Evolutionary conservation across 2,797 vertebrate species (phyloP).

Genomic region (Gouania willdenowi): DNA sequence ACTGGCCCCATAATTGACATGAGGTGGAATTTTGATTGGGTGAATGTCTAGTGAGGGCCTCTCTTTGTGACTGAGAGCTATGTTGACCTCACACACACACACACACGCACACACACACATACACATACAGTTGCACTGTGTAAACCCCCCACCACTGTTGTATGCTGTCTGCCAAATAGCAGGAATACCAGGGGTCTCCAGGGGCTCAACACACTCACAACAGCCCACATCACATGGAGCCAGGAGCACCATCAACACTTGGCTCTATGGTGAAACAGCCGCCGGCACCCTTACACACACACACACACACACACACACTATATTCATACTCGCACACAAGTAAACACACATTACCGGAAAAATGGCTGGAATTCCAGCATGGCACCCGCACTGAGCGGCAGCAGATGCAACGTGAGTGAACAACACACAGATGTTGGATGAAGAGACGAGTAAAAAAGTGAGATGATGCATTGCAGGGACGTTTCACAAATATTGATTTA

Average conservation of each 20-base stretch:
- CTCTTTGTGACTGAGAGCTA: conserved; percentile 39
- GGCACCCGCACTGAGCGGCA: conserved; percentile 58
- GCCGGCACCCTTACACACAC: conserved; percentile 12
- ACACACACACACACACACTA: conserved; percentile 18
- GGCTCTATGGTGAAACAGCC: conserved; percentile 20
- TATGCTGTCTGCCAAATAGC: conserved; percentile 51
- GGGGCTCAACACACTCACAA: conserved; percentile 42
- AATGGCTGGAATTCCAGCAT: conserved; percentile 72
- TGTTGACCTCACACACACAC: conserved; percentile 16
- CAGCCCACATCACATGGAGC: conserved; percentile 32
- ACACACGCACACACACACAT: not conserved
- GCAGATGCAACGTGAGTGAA: conserved; percentile 54
- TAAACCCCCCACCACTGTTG: conserved; percentile 32
- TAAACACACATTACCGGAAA: conserved; percentile 45
- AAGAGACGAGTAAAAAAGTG: conserved; percentile 7
- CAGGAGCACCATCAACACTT: conserved; percentile 37
- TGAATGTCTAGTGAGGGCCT: conserved; percentile 36
- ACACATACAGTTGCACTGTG: conserved; percentile 23
- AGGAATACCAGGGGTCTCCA: conserved; percentile 60
- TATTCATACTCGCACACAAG: conserved; percentile 11
- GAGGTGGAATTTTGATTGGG: conserved; percentile 22
- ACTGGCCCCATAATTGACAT: too few species aligned
- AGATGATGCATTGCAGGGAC: not conserved
- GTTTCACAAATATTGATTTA: not conserved
- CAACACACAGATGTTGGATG: conserved; percentile 59